phyloP scores from a whole-genome alignment of 2,888 invertebrate species.

The Tromatobia lineatoria region DNA sequence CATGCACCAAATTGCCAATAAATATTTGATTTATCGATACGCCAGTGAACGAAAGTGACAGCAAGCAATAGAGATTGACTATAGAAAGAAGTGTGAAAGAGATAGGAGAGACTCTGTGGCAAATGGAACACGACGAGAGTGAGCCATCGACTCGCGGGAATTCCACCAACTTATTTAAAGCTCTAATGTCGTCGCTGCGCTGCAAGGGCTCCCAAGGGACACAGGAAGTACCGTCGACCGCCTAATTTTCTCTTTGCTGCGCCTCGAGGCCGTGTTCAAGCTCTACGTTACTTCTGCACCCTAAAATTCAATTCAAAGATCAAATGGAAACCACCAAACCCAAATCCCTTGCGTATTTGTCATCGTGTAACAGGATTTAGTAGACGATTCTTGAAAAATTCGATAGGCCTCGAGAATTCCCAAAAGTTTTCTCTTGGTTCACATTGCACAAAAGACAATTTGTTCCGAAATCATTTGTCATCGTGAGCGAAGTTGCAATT shows the following conservation, averaged over 20 bases:
- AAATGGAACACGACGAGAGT: not conserved
- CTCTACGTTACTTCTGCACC: not conserved
- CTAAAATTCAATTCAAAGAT: conserved; percentile 48
- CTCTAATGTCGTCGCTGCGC: conserved; percentile 24
- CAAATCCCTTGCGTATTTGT: conserved; percentile 15
- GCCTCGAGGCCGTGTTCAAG: not conserved
- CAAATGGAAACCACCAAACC: conserved; percentile 35
- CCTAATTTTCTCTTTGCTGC: conserved; percentile 31
- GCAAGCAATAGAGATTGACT: not conserved
- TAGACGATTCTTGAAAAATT: conserved; percentile 2
- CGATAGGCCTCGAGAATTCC: not conserved
- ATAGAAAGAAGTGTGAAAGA: not conserved
- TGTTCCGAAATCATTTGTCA: not conserved
- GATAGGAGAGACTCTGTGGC: not conserved
- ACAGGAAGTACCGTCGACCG: conserved; percentile 1
- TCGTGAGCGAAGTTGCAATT: no score
- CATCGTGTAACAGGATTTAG: conserved; percentile 28
- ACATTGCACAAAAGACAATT: not conserved
- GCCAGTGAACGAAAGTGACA: not conserved
- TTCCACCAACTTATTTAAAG: conserved; percentile 44
- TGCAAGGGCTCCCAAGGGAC: conserved; percentile 35
- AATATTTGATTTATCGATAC: conserved; percentile 63
- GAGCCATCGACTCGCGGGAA: conserved; percentile 34
- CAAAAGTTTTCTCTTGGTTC: not conserved
- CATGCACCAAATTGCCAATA: conserved; percentile 56